Percentiles rank a stretch among this genome's conserved stretches.
Conservation (phyloP, 2,888 invertebrate genomes). For the Oligia fasciuncula region DNA sequence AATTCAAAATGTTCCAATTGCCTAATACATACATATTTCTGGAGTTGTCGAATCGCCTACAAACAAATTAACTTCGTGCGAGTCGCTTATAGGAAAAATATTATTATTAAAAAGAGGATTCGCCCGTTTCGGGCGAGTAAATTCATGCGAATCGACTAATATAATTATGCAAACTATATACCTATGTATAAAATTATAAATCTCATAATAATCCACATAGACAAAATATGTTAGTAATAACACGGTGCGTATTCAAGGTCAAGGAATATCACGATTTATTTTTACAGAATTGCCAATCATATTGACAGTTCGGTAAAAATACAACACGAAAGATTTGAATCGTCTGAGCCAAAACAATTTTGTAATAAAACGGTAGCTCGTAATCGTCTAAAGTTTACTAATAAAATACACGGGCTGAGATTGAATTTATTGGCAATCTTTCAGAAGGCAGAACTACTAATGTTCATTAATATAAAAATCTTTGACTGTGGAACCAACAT, state of each 20-base stretch:
- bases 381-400: slow-evolving; percentile 1
- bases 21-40: too few species aligned
- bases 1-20: too few species aligned
- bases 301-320: slow-evolving; percentile 44
- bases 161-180: too few species aligned
- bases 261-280: slow-evolving; percentile 32
- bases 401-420: background rate
- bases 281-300: slow-evolving; percentile 47
- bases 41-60: too few species aligned
- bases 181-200: too few species aligned
- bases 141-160: too few species aligned
- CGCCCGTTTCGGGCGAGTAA: too few species aligned
- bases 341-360: slow-evolving; percentile 15
- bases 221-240: background rate
- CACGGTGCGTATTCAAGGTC: slow-evolving; percentile 3
- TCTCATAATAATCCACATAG: background rate
- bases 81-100: too few species aligned
- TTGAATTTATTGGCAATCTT: slow-evolving; percentile 15
- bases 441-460: background rate
- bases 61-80: too few species aligned
- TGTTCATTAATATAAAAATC: background rate
- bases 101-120: too few species aligned
- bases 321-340: slow-evolving; percentile 35
- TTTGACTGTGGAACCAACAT: background rate
- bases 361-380: slow-evolving; percentile 5